phyloP scores from a whole-genome alignment of 1,140 invertebrate species.

The Drosophila trapezifrons region DNA sequence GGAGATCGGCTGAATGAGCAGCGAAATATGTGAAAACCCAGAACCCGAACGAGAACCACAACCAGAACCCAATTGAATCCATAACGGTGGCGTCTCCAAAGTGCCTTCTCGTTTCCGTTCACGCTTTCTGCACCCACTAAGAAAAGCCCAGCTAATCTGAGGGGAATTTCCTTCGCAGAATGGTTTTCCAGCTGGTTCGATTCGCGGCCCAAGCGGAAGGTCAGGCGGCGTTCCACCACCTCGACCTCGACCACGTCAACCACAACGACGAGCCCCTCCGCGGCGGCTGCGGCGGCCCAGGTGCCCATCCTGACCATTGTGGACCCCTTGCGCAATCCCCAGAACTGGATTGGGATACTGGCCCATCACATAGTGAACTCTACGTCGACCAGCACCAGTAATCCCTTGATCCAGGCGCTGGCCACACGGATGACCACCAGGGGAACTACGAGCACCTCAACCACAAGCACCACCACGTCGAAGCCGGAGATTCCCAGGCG shows the following conservation, averaged over 20 bases:
- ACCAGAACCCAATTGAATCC: constrained; percentile 17
- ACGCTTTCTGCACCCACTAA: constrained; percentile 43
- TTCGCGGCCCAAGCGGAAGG: constrained; percentile 60
- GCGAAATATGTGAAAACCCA: neutral
- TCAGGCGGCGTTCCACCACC: constrained; percentile 62
- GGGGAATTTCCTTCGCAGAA: constrained; percentile 43
- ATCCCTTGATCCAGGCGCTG: constrained; percentile 65
- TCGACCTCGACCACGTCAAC: constrained; percentile 70
- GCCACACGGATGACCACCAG: constrained; percentile 44
- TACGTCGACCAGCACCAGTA: constrained; percentile 58
- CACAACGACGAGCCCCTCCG: constrained; percentile 52
- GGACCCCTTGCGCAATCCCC: constrained; percentile 78
- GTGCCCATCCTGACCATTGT: constrained; percentile 80
- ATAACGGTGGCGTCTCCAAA: constrained; percentile 19
- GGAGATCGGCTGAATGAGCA: constrained; percentile 33
- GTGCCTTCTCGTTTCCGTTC: constrained; percentile 22
- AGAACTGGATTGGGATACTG: constrained; percentile 82
- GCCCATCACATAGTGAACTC: constrained; percentile 81
- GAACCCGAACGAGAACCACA: neutral
- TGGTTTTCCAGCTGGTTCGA: constrained; percentile 83
- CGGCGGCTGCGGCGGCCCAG: constrained; percentile 62
- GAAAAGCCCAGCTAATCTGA: constrained; percentile 3
- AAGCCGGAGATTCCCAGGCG: constrained; percentile 49
- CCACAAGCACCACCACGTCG: constrained; percentile 13
- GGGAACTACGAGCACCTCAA: constrained; percentile 27